These are phyloP conservation scores for Rhopilema esculentum DNA, from an alignment of 30 jellyfish, hydroid and myxozoan genomes.

Conservation along the genomic window DNA sequence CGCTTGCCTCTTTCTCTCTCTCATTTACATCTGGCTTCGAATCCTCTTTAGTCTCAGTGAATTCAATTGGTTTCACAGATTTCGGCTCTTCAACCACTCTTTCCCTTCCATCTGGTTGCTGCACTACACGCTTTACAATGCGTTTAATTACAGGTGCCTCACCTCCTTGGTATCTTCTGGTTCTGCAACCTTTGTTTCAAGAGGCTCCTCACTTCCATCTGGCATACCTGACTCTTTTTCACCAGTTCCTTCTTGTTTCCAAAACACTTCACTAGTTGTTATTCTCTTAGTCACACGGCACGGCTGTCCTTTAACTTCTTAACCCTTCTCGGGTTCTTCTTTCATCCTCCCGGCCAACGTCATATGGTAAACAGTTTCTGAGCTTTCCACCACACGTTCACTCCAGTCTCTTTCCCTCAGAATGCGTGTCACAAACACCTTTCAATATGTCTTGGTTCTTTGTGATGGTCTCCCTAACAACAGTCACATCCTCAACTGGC, in stretches of 20 bases:
- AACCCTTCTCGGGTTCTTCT: slow-evolving; percentile 37
- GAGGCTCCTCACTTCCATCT: slow-evolving; percentile 60
- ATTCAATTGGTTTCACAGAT: slow-evolving; percentile 38
- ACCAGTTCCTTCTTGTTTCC: slow-evolving; percentile 52
- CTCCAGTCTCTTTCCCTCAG: slow-evolving; percentile 74
- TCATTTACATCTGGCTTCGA: slow-evolving; percentile 73
- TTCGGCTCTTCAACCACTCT: slow-evolving; percentile 79
- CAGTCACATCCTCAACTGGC: too few relatives aligned
- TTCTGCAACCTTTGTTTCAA: slow-evolving; percentile 53
- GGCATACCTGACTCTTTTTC: slow-evolving; percentile 53
- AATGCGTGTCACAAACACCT: slow-evolving; percentile 78
- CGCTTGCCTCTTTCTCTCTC: slow-evolving; percentile 55
- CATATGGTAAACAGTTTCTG: slow-evolving; percentile 71
- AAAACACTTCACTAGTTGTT: slow-evolving; percentile 43
- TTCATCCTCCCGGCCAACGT: slow-evolving; percentile 52
- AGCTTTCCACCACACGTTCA: slow-evolving; percentile 70
- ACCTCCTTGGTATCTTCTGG: slow-evolving; percentile 59
- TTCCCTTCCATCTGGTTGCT: slow-evolving; percentile 74
- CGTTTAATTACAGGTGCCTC: slow-evolving; percentile 44
- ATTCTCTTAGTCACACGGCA: slow-evolving; percentile 47
- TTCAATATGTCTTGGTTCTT: slow-evolving; percentile 64
- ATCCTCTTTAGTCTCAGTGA: slow-evolving; percentile 43
- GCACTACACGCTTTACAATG: slow-evolving; percentile 54
- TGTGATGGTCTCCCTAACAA: slow-evolving; percentile 43
- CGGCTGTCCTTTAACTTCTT: slow-evolving; percentile 24